phyloP scores from a whole-genome alignment of 2,797 vertebrate genomes.

The Sebastes vulpes region DNA sequence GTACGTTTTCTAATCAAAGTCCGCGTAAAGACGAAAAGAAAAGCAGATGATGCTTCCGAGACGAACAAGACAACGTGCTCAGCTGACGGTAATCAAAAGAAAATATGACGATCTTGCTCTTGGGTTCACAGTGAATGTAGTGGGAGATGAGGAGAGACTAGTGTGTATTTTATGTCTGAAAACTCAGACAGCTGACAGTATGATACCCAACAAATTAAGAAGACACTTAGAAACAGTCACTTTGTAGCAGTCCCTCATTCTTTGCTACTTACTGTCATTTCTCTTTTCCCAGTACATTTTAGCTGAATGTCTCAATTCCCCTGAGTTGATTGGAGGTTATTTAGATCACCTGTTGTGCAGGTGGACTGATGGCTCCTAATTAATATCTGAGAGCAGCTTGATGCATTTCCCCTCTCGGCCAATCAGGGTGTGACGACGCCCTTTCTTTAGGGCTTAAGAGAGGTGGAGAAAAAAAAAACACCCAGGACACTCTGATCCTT shows the following conservation, averaged over 20 bases:
- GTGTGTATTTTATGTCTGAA: not conserved
- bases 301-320: not conserved
- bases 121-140: not conserved
- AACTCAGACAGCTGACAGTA: not conserved
- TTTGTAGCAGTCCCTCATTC: not conserved
- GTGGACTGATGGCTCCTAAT: not conserved
- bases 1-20: not conserved
- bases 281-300: not conserved
- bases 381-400: not conserved
- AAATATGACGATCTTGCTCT: not conserved
- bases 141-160: not conserved
- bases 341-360: not conserved
- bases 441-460: not conserved
- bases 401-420: not conserved
- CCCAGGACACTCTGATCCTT: no score
- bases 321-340: not conserved
- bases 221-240: not conserved
- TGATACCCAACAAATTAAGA: not conserved
- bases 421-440: not conserved
- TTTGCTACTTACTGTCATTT: not conserved
- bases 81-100: not conserved
- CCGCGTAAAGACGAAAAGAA: not conserved
- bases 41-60: not conserved
- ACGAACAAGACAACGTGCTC: not conserved
- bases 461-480: not conserved